Percentiles rank a stretch among this genome's conserved stretches.
Evolutionary conservation across 2,888 invertebrate genomes (phyloP).

Genomic region (Callyntrura sp.): DNA sequence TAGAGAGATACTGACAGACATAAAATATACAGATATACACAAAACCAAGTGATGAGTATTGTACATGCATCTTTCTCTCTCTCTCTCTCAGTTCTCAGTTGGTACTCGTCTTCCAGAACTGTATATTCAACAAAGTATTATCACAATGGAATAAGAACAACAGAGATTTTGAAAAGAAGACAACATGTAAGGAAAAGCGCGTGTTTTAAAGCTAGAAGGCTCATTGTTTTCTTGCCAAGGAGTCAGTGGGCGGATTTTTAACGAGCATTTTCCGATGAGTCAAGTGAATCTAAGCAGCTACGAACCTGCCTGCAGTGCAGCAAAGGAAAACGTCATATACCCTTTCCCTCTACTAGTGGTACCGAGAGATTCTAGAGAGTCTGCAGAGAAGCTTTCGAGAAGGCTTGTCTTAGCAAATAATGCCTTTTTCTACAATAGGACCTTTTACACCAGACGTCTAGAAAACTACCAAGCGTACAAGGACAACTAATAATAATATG

Average conservation of each 20-base stretch:
- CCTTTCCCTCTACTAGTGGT: neutral
- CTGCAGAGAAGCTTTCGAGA: constrained; percentile 4
- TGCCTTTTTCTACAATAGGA: neutral
- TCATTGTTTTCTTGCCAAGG: constrained; percentile 72
- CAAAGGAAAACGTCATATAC: constrained; percentile 3
- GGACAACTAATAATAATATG: constrained; percentile 53
- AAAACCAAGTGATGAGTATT: neutral
- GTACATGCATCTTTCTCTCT: no score
- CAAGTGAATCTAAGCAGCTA: constrained; percentile 68
- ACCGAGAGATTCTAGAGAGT: constrained; percentile 18
- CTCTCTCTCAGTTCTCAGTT: neutral
- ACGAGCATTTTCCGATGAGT: constrained; percentile 78
- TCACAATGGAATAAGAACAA: constrained; percentile 49
- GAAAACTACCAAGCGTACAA: constrained; percentile 12
- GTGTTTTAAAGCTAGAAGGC: constrained; percentile 52
- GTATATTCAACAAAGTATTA: constrained; percentile 11
- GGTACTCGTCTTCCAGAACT: neutral
- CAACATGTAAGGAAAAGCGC: constrained; percentile 49
- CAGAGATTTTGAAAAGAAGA: constrained; percentile 55
- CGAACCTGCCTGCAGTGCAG: constrained; percentile 57
- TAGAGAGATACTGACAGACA: constrained; percentile 17
- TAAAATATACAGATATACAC: neutral
- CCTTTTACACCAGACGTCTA: constrained; percentile 25
- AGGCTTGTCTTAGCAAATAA: constrained; percentile 57
- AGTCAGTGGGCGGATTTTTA: constrained; percentile 75